These are phyloP conservation scores for Drosophila nigrodunni DNA, from an alignment of 1,140 invertebrate genomes.

Conservation along the genomic window DNA sequence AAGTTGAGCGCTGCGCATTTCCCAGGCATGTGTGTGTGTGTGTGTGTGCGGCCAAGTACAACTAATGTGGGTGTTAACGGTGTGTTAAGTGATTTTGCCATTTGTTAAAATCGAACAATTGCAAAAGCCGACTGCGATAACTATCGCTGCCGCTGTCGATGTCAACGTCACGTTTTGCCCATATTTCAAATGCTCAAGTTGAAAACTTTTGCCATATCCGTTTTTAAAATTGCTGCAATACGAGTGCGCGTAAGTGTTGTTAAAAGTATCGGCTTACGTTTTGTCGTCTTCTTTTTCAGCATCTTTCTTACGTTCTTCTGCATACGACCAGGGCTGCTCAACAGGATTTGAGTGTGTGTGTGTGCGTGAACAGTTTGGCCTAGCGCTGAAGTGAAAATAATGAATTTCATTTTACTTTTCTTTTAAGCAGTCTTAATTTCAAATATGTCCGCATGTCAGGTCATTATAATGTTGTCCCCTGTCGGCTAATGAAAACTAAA, in stretches of 20 bases:
- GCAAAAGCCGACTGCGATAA: slow-evolving; percentile 62
- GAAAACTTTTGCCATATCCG: slow-evolving; percentile 65
- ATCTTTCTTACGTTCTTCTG: slow-evolving; percentile 1
- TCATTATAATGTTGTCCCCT: slow-evolving; percentile 50
- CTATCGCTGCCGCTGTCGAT: slow-evolving; percentile 56
- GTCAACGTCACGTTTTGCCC: slow-evolving; percentile 72
- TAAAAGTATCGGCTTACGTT: slow-evolving; percentile 45
- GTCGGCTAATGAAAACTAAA: slow-evolving; percentile 84
- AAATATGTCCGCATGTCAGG: slow-evolving; percentile 34
- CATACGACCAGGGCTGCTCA: slow-evolving; percentile 1
- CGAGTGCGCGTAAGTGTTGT: slow-evolving; percentile 13
- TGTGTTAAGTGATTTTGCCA: slow-evolving; percentile 80
- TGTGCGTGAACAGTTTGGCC: slow-evolving; percentile 19
- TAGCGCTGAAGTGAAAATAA: slow-evolving; percentile 34
- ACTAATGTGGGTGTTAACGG: slow-evolving; percentile 83
- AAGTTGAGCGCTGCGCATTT: slow-evolving; percentile 57
- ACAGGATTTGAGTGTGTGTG: neutral
- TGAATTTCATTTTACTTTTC: slow-evolving; percentile 9
- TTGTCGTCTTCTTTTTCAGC: neutral
- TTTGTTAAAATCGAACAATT: slow-evolving; percentile 72
- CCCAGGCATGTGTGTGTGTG: slow-evolving; percentile 28
- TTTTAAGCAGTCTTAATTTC: slow-evolving; percentile 41
- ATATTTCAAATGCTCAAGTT: slow-evolving; percentile 71
- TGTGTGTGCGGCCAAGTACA: slow-evolving; percentile 72
- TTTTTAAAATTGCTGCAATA: slow-evolving; percentile 60